Conservation (phyloP, 1,140 invertebrate species). For the Caenorhabditis briggsae region DNA sequence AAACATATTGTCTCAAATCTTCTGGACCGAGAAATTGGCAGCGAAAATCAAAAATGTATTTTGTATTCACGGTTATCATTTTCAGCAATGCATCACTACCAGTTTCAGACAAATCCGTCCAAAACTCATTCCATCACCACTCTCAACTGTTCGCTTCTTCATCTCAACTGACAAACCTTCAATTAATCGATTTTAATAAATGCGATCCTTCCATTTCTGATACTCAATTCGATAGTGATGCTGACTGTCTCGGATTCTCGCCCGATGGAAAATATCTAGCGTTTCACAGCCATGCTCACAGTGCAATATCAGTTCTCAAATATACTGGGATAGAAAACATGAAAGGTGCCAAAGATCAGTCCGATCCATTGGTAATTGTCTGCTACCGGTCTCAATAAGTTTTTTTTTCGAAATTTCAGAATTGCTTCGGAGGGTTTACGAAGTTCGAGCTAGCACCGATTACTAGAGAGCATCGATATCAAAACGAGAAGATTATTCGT, state of each 20-base stretch:
- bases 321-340: neutral
- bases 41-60: constrained; percentile 27
- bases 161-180: neutral
- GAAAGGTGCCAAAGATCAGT: neutral
- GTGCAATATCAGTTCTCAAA: neutral
- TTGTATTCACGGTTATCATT: neutral
- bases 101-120: neutral
- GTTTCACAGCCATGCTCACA: constrained; percentile 11
- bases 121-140: no score
- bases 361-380: neutral
- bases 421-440: neutral
- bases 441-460: neutral
- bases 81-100: no score
- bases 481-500: neutral
- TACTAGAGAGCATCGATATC: neutral
- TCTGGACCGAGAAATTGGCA: constrained; percentile 17
- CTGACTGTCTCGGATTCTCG: constrained; percentile 1
- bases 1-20: neutral
- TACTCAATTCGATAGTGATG: neutral
- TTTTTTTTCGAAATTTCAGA: neutral
- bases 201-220: neutral
- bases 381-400: neutral
- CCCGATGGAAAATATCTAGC: constrained; percentile 13
- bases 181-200: neutral
- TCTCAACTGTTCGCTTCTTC: no score